Conservation (phyloP, 1,140 invertebrate species). For the Diabrotica undecimpunctata region DNA sequence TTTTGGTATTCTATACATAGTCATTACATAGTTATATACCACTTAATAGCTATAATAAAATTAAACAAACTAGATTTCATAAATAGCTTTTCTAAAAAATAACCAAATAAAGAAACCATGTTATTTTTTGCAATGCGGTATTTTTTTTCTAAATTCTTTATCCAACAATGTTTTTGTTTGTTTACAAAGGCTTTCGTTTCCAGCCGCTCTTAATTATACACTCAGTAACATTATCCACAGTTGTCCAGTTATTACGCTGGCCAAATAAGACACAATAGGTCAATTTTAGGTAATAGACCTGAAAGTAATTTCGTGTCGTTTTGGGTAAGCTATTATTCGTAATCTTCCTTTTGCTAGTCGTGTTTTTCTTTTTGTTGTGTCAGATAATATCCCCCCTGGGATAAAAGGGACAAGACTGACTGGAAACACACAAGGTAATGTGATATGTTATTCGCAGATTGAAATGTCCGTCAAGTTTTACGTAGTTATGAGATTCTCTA, state of each 20-base stretch:
- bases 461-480: not conserved
- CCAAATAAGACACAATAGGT: not conserved
- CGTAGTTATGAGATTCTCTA: not conserved
- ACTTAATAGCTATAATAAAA: too few species aligned
- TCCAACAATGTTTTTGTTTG: too few species aligned
- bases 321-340: not conserved
- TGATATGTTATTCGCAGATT: slow-evolving; percentile 2
- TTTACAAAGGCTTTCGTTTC: too few species aligned
- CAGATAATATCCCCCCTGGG: not conserved
- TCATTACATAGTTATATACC: too few species aligned
- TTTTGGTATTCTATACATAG: too few species aligned
- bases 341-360: not conserved
- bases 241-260: not conserved
- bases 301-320: slow-evolving; percentile 2
- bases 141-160: too few species aligned
- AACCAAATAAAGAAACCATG: too few species aligned
- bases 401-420: not conserved
- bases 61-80: too few species aligned
- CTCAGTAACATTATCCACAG: slow-evolving; percentile 2
- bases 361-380: slow-evolving; percentile 3
- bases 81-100: too few species aligned
- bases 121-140: too few species aligned
- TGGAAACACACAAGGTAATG: not conserved
- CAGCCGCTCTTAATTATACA: not conserved
- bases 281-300: not conserved